Base-by-base conservation (phyloP, 1,140 invertebrate species). In the Drosophila eugracilis region DNA sequence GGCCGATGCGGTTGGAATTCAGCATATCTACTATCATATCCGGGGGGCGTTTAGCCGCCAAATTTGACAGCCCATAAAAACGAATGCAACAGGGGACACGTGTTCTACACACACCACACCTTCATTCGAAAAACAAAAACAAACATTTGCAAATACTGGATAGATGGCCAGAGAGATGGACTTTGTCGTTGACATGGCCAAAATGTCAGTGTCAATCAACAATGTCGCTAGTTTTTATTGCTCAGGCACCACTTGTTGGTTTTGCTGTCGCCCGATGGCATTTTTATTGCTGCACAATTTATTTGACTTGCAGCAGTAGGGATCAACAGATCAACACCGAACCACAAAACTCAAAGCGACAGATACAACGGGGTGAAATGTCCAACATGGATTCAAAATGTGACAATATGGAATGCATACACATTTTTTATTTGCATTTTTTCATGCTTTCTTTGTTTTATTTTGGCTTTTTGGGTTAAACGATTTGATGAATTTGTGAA, bases 151-250 rank as follows among this genome's bases (percentile, higher is more conserved):
- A 62, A 39, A 65, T 59, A 48, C 34, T 22, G 22, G 41, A 45
- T 39, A 22, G 41, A 65, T 62, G 22, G 14, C 22, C 30, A n/a
- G n/a, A 21, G 41, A 45, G 21, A 47, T 59, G 50, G 34, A 59
- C 80, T 63, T 74, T 69, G 73, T 45, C 76, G 76, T 67, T 69
- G 78, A 69, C 81, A 86, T 62, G 65, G 63, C 57, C 65, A 59
- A 70, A 75, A 88, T 88, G 78, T 86, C 83, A 83, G 63, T 88
- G 83, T 83, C 83, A 86, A 83, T 86, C 83, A 84, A 62, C 70
- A 70, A 60, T 84, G 76, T 84, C 59, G 70, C 78, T 75, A 74
- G 57, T 63, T 74, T 65, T 75, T 74, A 66, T 74, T 65, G 67
- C 52, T 54, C 45, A 34, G n/a, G n/a, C 22, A n/a, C 45, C 7